Conservation (phyloP, 2,797 vertebrate species). For the Lepilemur ruficaudatus region DNA sequence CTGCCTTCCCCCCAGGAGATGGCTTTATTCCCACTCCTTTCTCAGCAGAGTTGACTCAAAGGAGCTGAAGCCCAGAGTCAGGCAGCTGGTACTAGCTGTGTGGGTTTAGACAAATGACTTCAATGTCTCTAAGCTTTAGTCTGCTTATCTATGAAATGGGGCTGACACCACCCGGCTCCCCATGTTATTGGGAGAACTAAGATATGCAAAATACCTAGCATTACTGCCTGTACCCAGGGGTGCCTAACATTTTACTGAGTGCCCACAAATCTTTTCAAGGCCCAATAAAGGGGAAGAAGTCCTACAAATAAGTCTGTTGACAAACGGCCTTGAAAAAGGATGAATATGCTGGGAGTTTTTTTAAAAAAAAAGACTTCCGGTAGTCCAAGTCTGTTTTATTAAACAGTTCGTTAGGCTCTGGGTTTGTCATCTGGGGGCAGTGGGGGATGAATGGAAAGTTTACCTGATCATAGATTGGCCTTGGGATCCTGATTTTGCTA, state of each 20-base stretch:
- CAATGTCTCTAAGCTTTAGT: neutral
- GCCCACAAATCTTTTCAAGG: neutral
- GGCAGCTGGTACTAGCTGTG: neutral
- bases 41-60: conserved; percentile 44
- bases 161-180: neutral
- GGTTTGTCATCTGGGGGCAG: neutral
- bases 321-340: neutral
- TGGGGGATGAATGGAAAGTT: neutral
- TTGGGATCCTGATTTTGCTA: conserved; percentile 6
- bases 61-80: conserved; percentile 8
- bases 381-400: conserved; percentile 59
- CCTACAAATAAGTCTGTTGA: neutral
- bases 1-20: conserved; percentile 56
- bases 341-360: neutral
- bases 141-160: conserved; percentile 52
- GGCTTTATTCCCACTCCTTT: conserved; percentile 61
- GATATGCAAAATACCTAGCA: neutral
- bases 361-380: conserved; percentile 21
- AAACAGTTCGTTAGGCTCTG: neutral
- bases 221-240: neutral
- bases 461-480: neutral
- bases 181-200: conserved; percentile 21
- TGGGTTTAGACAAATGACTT: conserved; percentile 14
- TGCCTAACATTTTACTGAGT: neutral
- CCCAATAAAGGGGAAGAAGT: neutral